These are phyloP conservation scores for Saxicola maurus DNA, from an alignment of 2,797 vertebrate species.

Conservation along the genomic window DNA sequence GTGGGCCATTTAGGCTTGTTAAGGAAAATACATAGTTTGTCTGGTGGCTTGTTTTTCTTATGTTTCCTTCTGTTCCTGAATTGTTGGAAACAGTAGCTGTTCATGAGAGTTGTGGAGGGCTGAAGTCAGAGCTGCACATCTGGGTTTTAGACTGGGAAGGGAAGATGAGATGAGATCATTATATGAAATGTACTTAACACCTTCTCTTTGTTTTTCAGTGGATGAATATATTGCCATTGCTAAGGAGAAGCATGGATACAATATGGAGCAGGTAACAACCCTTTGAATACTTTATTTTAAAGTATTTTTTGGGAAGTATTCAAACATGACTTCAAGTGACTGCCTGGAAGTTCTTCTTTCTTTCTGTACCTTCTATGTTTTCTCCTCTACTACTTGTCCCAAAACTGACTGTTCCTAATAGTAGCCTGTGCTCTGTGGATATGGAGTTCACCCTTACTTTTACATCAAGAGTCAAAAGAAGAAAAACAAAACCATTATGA, in stretches of 20 bases:
- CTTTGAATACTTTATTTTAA: background rate
- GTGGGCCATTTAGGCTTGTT: background rate
- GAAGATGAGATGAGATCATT: background rate
- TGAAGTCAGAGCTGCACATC: background rate
- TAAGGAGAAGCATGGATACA: slow-evolving; percentile 96
- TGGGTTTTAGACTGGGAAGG: background rate
- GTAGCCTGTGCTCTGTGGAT: background rate
- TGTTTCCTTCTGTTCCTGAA: background rate
- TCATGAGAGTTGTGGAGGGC: background rate
- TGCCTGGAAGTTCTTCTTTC: background rate
- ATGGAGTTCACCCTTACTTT: background rate
- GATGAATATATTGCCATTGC: slow-evolving; percentile 94
- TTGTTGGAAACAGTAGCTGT: background rate
- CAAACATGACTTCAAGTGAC: background rate
- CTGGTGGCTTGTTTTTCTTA: background rate
- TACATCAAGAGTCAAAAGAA: background rate
- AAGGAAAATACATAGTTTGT: background rate
- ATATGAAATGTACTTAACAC: background rate
- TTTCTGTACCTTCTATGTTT: background rate
- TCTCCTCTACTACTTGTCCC: background rate
- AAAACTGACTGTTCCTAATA: background rate
- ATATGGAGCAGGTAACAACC: slow-evolving; percentile 91
- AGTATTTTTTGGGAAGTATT: background rate
- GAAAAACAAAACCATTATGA: background rate
- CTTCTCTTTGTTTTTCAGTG: slow-evolving; percentile 75